Conservation (phyloP, 2,888 invertebrate genomes). For the Latrodectus elegans region DNA sequence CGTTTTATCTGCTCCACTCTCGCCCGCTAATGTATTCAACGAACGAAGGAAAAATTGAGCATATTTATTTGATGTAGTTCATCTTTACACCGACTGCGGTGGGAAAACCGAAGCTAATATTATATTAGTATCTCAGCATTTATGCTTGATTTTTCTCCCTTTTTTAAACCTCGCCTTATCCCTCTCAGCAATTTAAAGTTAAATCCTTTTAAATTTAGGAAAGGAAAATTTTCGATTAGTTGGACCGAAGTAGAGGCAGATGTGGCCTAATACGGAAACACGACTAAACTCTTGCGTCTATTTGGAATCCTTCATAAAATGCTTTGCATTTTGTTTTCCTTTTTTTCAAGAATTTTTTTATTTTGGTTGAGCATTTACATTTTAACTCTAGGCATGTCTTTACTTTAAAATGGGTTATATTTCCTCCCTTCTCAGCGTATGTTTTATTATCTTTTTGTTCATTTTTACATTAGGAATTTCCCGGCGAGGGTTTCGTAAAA, state of each 20-base stretch:
- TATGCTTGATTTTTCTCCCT: constrained; percentile 51
- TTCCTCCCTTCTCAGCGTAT: constrained; percentile 23
- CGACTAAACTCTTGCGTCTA: constrained; percentile 68
- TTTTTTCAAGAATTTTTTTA: neutral
- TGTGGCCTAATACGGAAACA: constrained; percentile 68
- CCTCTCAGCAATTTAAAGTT: constrained; percentile 66
- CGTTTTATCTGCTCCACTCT: constrained; percentile 48
- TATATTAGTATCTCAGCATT: constrained; percentile 67
- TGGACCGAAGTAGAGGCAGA: constrained; percentile 52
- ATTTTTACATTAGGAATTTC: constrained; percentile 20
- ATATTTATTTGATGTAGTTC: constrained; percentile 69
- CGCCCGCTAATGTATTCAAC: constrained; percentile 65
- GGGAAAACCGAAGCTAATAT: constrained; percentile 53
- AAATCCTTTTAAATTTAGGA: constrained; percentile 69
- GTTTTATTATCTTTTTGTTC: constrained; percentile 13
- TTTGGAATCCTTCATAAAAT: constrained; percentile 47
- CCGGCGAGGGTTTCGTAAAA: constrained; percentile 33
- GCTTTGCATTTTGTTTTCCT: constrained; percentile 44
- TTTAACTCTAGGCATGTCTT: constrained; percentile 46
- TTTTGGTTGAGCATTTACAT: constrained; percentile 46
- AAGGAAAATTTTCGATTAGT: constrained; percentile 59
- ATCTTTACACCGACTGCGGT: constrained; percentile 29
- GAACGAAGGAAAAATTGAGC: constrained; percentile 59
- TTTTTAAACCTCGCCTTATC: constrained; percentile 48
- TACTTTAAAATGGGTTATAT: constrained; percentile 49